Percentiles rank a stretch among this genome's conserved stretches.
phyloP scores from a whole-genome alignment of 2,888 invertebrate genomes.

The Agrilus biguttatus region DNA sequence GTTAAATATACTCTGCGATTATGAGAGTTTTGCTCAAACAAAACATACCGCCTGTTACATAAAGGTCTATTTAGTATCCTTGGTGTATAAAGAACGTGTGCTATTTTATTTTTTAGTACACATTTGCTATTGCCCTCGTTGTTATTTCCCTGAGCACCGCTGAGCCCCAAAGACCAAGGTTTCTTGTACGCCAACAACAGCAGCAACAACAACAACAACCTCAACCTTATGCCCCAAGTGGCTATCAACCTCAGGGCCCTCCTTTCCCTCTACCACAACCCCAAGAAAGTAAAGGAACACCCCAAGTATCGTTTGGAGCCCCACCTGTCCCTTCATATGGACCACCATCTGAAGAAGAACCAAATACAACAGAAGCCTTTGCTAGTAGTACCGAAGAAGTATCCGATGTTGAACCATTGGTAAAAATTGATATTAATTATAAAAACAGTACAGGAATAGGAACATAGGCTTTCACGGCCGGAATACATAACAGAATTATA shows the following conservation, averaged over 20 bases:
- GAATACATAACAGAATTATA: too few species aligned
- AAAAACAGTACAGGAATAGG: too few species aligned
- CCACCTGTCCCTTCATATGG: conserved; percentile 18
- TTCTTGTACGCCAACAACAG: conserved; percentile 19
- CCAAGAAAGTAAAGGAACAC: conserved; percentile 8
- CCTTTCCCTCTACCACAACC: conserved; percentile 28
- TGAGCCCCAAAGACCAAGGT: conserved; percentile 29
- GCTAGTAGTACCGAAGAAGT: conserved; percentile 12
- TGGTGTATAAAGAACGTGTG: too few species aligned
- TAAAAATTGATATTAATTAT: too few species aligned
- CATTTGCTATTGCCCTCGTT: conserved; percentile 26
- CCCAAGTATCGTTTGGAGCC: conserved; percentile 17
- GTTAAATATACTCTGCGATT: too few species aligned
- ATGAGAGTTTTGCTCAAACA: too few species aligned
- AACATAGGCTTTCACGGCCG: too few species aligned
- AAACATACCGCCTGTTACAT: too few species aligned
- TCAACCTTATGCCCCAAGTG: conserved; percentile 30
- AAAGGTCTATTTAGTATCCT: too few species aligned
- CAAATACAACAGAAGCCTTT: conserved; percentile 16
- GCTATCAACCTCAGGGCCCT: conserved; percentile 33
- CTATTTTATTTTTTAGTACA: conserved; percentile 20
- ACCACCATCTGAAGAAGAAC: conserved; percentile 21
- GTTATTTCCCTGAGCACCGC: conserved; percentile 29
- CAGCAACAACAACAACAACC: conserved; percentile 5
- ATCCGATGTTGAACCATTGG: conserved; percentile 2